Base-by-base conservation (phyloP, 2,888 invertebrate species). In the Chaetogeoica ovagalla region DNA sequence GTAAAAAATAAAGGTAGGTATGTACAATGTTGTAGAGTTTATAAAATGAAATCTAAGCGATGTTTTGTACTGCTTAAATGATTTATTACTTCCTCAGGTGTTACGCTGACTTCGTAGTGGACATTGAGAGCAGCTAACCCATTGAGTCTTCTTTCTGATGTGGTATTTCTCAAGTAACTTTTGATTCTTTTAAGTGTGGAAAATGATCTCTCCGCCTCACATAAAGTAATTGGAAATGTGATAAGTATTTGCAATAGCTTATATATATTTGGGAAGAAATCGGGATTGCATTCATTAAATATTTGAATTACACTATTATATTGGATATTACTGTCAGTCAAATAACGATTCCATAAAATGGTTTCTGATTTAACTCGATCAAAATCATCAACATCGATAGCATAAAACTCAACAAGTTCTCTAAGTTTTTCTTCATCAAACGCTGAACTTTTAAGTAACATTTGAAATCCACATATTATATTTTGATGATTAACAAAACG, bases 211-310 rank as follows among this genome's bases (percentile, higher is more conserved):
- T 60, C 60, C n/a, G 66, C 66, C 23, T 66, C 57, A 30, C 71
- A 71, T 21, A 57, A 59, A 21, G 71, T 71, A 71, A 71, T 21
- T 23, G 71, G 71, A 48, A 57, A 57, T 60, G 57, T 60, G 71
- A 60, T 48, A 19, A 71, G 57, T 37, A 71, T 71, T 60, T 57
- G 57, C 43, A 71, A 71, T 13, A 71, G 71, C 71, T 71, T 57
- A 57, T 21, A 70, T 15, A 68, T 21, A 39, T 55, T 59, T 70
- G 19, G 21, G 11, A 55, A 70, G 13, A 72, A 72, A 37, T 39
- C 60, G n/a, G 21, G 11, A 62, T 73, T 73, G 23, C 72, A 72
- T 39, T 21, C 15, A 39, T 72, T 62, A 37, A 59, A 11, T 21
- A 59, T 60, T 23, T 73, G 15, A n/a, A 72, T n/a, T 60, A 15